Base-by-base conservation (phyloP, 2,888 invertebrate genomes). In the Hirtodrosophila cameraria region DNA sequence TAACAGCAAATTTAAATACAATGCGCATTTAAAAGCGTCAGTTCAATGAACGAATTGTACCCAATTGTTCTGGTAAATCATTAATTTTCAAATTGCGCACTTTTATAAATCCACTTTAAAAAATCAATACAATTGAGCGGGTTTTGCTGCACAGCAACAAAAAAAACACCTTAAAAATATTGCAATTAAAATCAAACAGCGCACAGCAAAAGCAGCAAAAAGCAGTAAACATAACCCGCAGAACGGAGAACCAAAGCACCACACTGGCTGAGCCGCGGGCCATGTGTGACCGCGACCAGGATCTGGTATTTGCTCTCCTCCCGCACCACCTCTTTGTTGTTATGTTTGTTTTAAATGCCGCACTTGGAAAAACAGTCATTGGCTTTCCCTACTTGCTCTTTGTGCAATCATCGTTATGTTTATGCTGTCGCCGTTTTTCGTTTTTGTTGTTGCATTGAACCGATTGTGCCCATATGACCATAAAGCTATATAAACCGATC, bases 321-420 rank as follows among this genome's bases (percentile, higher is more conserved):
- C 36, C 1, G 2, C 11, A 0, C 4, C 2, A 1, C 5, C 2
- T 15, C 7, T 15, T 9, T 11, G 38, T 38, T 57, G 45, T 33
- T 41, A 16, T 64, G 39, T 66, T 49, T 66, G 43, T 41, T 45
- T 66, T 59, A 66, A 66, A 43, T 66, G 58, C 48, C 25, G 3
- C 15, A 39, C 33, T 48, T 65, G 12, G 46, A 60, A 30, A 38
- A 12, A 45, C 31, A 35, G 12, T 39, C 27, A 39, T n/a, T 48
- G 45, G 38, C 35, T 33, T 60, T 13, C 7, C 41, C 9, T 12
- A 20, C 54, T 49, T 12, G 23, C 54, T 49, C 30, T 42, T 41
- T 39, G 18, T 16, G 39, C 68, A 73, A 73, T 71, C 52, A 59
- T 43, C 39, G 42, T 62, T 73, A 73, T 62, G 58, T 58, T 61